Base-by-base conservation (phyloP, 2,113 vertebrate genomes). In the Corydoras sp. region DNA sequence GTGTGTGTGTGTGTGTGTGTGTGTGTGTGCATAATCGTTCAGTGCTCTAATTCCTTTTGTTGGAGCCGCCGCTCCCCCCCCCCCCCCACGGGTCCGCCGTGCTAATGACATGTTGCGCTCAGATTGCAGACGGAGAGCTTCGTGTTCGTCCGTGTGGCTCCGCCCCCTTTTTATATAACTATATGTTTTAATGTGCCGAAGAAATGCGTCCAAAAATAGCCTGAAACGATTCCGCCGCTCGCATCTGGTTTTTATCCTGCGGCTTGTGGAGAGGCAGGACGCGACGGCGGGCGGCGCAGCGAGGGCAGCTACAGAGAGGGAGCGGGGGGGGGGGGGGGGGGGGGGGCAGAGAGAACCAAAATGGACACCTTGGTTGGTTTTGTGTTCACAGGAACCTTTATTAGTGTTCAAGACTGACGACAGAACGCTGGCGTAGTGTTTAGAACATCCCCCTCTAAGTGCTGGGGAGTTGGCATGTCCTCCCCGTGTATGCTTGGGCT, bases 141-240 rank as follows among this genome's bases (percentile, higher is more conserved):
- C 80, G 79, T 80, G 67, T 75, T 69, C 65, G 18, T 64, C 73
- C 79, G 80, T 80, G 78, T 74, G 74, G 75, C 77, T 74, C 66
- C 59, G 80, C 60, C 76, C 71, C 49, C 72, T 79, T 81, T 82
- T 81, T 78, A 79, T 80, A 82, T 82, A 84, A 84, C 83, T 83
- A 84, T 81, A 84, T 82, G 81, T 81, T 81, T 84, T 82, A 84
- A 83, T 81, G 78, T 56, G 77, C 76, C 83, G 81, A 75, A 80
- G 79, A 82, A 80, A 79, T 69, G 63, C 65, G 12, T 81, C 83
- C 82, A 85, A 81, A 77, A 83, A 83, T 81, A 83, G 82, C 83
- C 82, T 80, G 70, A 81, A 83, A 74, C 77, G 78, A 81, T 81
- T 79, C 73, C 67, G 24, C 58, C 59, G 70, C 9, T 43, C 9